Base-by-base conservation (phyloP, 2,797 vertebrate species). In the Crenichthys baileyi region DNA sequence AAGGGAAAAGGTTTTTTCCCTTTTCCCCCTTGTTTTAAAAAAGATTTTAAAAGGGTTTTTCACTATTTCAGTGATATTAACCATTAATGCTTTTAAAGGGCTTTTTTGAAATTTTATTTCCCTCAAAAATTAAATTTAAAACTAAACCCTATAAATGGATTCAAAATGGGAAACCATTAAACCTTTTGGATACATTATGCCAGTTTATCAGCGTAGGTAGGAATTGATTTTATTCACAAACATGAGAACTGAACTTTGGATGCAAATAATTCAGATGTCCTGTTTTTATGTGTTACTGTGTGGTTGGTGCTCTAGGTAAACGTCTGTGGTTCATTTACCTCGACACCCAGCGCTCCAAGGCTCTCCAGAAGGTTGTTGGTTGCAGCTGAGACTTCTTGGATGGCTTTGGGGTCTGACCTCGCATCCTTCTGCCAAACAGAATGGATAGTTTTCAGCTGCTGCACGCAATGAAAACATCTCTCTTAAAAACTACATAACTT, bases 341-440 rank as follows among this genome's bases (percentile, higher is more conserved):
- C 97, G 82, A 96, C 95, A 29, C 96, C 90, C 87, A 99, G 93
- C 0, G 91, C 91, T 60, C 96, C 96, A 16, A 99, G 46, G 89
- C 96, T 99, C 75, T 95, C 94, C 90, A 96, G 90, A 79, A 99
- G 93, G 29, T 83, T 83, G 85, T 96, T 95, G 1, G 97, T 96
- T 56, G 97, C 96, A 89, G 95, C 94, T 2, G 95, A 95, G 76
- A 99, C 95, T 22, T 96, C 96, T 81, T 95, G 90, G 50, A 94
- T 89, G 0, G 91, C 93, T 88, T 96, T 90, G 72, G 97, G 96
- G 83, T 97, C 95, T 1, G 95, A 95, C 86, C 87, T 95, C 70
- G 97, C 92, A 71, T 91, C 95, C 90, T 82, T 96, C 98, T 99
- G 96, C 85, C 90, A 78, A 22, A 93, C 53, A 80, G 90, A 82